Evolutionary conservation across 2,113 vertebrate genomes (phyloP), one percentile per base, ranked within the genome.

Genomic region (Lampris megalopsis): DNA sequence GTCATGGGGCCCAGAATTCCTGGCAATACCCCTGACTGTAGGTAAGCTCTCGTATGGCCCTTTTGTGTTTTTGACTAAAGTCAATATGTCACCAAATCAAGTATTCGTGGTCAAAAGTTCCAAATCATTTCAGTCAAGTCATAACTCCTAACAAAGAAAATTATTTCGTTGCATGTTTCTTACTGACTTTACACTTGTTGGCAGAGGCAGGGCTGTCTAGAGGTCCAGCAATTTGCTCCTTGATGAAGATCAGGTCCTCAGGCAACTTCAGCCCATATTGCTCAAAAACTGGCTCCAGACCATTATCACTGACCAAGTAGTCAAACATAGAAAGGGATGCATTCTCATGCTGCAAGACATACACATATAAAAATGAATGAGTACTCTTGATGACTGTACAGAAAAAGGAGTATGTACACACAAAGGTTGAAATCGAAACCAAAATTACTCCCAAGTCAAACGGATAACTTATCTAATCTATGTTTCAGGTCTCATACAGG

Each of bases 291-390:
- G 35, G 41, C 83, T 76, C 86, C 64, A 99, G 91, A 0, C 59
- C 3, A 41, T 99, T 99, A 58, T 86, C 91, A 8, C 85, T 0
- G 47, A 99, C 87, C 66, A 99, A 92, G 86, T 99, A 86, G 60
- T 98, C 95, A 90, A 99, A 99, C 98, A 99, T 99, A 62, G 91
- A 1, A 36, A 96, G 87, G 0, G 98, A 98, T 54, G 95, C 96
- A 0, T 63, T 73, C 89, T 99, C 98, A 9, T 99, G 98, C 98
- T 95, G 82, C 6, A 70, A 71, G 38, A 84, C 1, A 74, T 52
- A 82, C 5, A 75, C 0, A 63, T 1, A 10, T 0, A 49, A 7
- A 57, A 3, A 62, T 40, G 24, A 13, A 43, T 6, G 50, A 49
- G 7, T 7, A 0, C 1, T 54, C 50, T 24, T 24, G 24, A 24